Base-by-base conservation (phyloP, 1,140 invertebrate genomes). In the Protaetia brevitarsis region DNA sequence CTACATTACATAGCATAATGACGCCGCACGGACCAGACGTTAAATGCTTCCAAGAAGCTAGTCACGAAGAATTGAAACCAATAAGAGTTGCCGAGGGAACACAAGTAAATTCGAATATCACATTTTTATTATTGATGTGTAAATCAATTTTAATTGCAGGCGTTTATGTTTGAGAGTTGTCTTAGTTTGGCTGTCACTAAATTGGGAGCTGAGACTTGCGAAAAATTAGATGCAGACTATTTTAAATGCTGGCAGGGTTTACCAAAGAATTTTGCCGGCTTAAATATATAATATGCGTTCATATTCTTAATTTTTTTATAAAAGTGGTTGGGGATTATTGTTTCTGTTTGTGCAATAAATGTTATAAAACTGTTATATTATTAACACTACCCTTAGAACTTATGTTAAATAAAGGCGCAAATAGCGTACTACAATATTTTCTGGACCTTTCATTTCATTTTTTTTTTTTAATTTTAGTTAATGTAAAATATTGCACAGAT, bases 141-240 rank as follows among this genome's bases (percentile, higher is more conserved):
- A 71, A 66, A 51, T 28, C 26, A 30, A 56, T 13, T 71, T 66
- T 68, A 72, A 66, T 83, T 83, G 29, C 76, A 96, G 92, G 89
- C 96, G 0, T 99, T 99, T 75, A 99, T 99, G 97, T 99, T 99
- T 81, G 97, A 99, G 80, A 92, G 89, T 2, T 97, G 92, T 3
- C 82, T 98, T 7, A 92, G 92, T 70, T 82, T 99, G 82, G 87
- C 88, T 0, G 86, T 98, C 0, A 97, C 95, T 1, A 86, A 93
- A 73, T 99, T 96, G 97, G 96, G 90, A n/a, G 84, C 87, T 28
- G 83, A 89, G 68, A 88, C 84, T 0, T 91, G 88, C 71, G 82
- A 89, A 64, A 94, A 93, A 80, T 77, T 98, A 27, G 96, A 99
- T 79, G 72, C 83, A 0, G 83, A 93, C 28, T 99, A 99, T 78